Conservation (phyloP, 2,888 invertebrate species). For the Sphinx pinastri region DNA sequence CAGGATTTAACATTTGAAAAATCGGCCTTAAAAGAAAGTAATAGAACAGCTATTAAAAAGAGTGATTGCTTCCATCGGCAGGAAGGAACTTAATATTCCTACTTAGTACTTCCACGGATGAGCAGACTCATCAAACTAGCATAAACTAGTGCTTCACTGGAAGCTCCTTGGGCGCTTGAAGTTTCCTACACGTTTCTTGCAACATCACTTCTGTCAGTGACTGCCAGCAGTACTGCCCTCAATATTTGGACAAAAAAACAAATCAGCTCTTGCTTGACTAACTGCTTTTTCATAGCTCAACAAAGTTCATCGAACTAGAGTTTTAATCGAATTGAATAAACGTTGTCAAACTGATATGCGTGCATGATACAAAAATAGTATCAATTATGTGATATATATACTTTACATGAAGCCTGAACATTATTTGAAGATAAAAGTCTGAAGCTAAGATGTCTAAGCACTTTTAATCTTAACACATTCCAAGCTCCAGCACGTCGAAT, state of each 20-base stretch:
- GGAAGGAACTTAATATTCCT: background rate
- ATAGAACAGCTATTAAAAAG: too few relatives aligned
- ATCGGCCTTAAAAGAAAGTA: too few relatives aligned
- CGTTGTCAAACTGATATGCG: background rate
- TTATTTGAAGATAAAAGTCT: too few relatives aligned
- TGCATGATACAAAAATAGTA: background rate
- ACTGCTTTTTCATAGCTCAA: constrained; percentile 15
- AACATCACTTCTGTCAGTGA: constrained; percentile 1
- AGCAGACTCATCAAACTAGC: constrained; percentile 4
- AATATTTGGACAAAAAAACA: constrained; percentile 11
- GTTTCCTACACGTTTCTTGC: constrained; percentile 5
- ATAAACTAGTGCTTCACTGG: constrained; percentile 9
- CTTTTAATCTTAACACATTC: too few relatives aligned
- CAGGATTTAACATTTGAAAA: too few relatives aligned
- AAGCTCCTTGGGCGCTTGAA: background rate
- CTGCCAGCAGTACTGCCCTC: background rate
- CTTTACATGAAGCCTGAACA: too few relatives aligned
- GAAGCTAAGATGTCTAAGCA: too few relatives aligned
- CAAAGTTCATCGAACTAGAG: background rate
- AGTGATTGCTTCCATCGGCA: background rate
- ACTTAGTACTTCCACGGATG: background rate
- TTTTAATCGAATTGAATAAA: background rate
- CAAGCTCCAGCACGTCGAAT: too few relatives aligned
- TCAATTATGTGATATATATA: too few relatives aligned
- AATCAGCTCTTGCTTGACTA: constrained; percentile 5